Conservation (phyloP, 2,797 vertebrate genomes). For the Acrossocheilus wenchowensis region DNA sequence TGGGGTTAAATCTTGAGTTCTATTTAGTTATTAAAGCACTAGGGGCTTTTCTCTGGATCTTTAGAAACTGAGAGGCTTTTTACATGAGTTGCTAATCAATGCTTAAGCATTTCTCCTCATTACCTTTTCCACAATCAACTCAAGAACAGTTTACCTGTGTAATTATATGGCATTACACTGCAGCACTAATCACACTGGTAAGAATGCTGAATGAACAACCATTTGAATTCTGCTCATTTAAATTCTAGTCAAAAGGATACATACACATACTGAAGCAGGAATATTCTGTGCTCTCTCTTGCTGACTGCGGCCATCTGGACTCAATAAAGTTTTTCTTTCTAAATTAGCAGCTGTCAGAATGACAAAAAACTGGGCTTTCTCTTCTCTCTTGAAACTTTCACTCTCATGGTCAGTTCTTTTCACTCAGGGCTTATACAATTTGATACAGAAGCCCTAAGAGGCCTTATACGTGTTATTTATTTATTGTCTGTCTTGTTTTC, state of each 20-base stretch:
- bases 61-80: conserved; percentile 32
- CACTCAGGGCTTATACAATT: not conserved
- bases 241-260: conserved; percentile 69
- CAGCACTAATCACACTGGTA: conserved; percentile 75
- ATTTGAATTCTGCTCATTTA: conserved; percentile 69
- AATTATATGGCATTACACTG: conserved; percentile 78
- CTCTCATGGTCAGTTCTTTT: not conserved
- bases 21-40: not conserved
- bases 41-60: conserved; percentile 10
- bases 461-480: not conserved
- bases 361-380: conserved; percentile 62
- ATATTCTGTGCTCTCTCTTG: conserved; percentile 74
- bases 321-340: conserved; percentile 77
- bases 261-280: conserved; percentile 75
- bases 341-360: conserved; percentile 81
- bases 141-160: conserved; percentile 76
- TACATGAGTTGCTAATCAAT: conserved; percentile 54
- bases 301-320: conserved; percentile 79
- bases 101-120: conserved; percentile 44
- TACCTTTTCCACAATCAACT: conserved; percentile 67
- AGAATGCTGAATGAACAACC: conserved; percentile 76
- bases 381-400: conserved; percentile 41
- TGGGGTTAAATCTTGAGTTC: not conserved
- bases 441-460: not conserved
- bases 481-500: not conserved